A percentile compares a stretch with the other conserved stretches of the same genome.
Conservation (phyloP, 2,113 vertebrate species). For the Mus pahari region DNA sequence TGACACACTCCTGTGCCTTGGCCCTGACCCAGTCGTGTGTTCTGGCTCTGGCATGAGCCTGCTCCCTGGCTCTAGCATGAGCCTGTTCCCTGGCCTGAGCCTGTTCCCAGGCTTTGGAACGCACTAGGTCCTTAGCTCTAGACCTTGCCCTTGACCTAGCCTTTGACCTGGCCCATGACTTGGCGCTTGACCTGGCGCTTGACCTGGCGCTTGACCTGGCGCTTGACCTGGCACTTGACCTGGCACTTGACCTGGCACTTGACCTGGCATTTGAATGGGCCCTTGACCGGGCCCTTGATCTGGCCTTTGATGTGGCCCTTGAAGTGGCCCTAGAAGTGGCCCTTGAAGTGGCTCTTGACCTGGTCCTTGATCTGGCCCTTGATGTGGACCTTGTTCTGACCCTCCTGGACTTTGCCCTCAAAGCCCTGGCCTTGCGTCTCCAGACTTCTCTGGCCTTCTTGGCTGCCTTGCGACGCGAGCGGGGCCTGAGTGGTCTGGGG, state of each 20-base stretch:
- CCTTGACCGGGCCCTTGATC: neutral
- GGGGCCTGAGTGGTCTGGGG: neutral
- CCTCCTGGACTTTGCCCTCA: neutral
- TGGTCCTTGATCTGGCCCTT: neutral
- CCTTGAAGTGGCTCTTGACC: neutral
- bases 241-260: neutral
- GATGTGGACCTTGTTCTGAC: neutral
- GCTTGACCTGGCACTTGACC: too few relatives aligned
- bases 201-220: neutral
- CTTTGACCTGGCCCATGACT: neutral
- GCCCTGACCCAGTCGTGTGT: neutral
- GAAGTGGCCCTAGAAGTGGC: neutral
- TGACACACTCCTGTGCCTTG: neutral
- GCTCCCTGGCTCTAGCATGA: neutral
- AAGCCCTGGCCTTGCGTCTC: neutral
- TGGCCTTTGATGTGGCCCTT: neutral
- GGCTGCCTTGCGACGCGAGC: neutral
- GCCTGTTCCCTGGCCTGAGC: neutral
- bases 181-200: neutral
- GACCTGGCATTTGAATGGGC: too few relatives aligned
- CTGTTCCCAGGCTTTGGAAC: neutral
- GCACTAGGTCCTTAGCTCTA: neutral
- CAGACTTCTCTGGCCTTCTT: neutral
- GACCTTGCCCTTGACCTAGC: neutral
- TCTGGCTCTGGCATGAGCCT: too few relatives aligned